Evolutionary conservation across 30 jellyfish, hydroid and myxozoan species (phyloP), one percentile per base, ranked within the genome.

Genomic region (Mastigias papua): DNA sequence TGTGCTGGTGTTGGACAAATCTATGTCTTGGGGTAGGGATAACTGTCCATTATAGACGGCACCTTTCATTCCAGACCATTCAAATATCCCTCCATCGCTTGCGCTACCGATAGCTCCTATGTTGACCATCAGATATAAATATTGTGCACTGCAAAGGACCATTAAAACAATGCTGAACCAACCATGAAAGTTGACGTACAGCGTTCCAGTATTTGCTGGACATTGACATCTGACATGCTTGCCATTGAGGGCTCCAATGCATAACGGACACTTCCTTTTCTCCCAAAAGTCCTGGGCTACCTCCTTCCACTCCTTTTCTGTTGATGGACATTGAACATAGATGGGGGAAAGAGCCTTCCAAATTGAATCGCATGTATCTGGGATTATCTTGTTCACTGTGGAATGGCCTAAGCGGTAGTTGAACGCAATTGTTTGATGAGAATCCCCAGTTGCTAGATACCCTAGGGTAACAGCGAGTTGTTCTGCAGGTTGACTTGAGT

Each of bases 101-200:
- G 83, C 82, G 31, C 90, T 58, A 2, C 87, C 93, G 42, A 69
- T 73, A 58, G 60, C 88, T 35, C 93, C 95, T 0, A 86, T 86
- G 84, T 75, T 67, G 28, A 61, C 85, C 84, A 75, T n/a, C 77
- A 69, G 46, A 76, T 85, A 74, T 22, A 16, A 70, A 29, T 70
- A 84, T 27, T 88, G 81, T 20, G 82, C 93, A 54, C 88, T 84
- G 81, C 93, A 84, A 20, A 84, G 81, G 32, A 90, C 95, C 84
- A 86, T 73, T 28, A 73, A 23, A 29, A 50, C 80, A 29, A 84
- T 84, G 72, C 93, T 84, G 87, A 69, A 71, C 93, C 88, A 69
- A 64, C 87, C 79, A 69, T 61, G 81, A 23, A 49, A 84, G 34
- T 50, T 71, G 34, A 48, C 48, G 22, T 84, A 86, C 67, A 73